Base-by-base conservation (phyloP, 1,140 invertebrate genomes). In the Leptinotarsa lineolata region DNA sequence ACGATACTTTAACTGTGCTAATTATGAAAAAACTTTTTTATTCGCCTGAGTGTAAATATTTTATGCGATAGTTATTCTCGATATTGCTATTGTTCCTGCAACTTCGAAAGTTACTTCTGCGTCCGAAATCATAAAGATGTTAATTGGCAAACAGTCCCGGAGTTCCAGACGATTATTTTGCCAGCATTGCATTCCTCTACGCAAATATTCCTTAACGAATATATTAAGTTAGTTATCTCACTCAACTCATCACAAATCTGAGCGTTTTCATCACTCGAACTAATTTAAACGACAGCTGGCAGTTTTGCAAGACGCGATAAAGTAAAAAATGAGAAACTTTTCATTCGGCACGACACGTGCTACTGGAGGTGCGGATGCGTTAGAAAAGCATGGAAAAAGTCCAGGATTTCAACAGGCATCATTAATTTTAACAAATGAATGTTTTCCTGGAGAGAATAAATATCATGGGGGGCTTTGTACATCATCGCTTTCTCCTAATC, bases 361-460 rank as follows among this genome's bases (percentile, higher is more conserved):
- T 15, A 39, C 20, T 24, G 1, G 63, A 65, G 63, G 63, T 65
- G 63, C 22, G 63, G 63, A 65, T 22, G 63, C 63, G 63, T 39
- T 22, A 65, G 63, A 65, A 18, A 54, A 16, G 48, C 48, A 54
- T 18, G 48, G 20, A 24, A 60, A 58, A 46, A 39, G 18, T 66
- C 39, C 46, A 18, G 45, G 22, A 69, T 69, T 69, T 69, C 68
- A 69, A 69, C 68, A 24, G 46, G 68, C 54, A 69, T 69, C 68
- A 69, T 69, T 69, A 69, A 69, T 69, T 69, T 69, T 69, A 69
- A 69, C 68, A 69, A 69, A 69, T 69, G 68, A 59, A 69, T 69
- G 68, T 46, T 69, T 69, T 69, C 54, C 68, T 20, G 48, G 30
- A 21, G 45, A 59, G 48, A 66, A 69, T 59, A 69, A 58, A 69